Percentiles rank a stretch among this genome's conserved stretches.
These are phyloP conservation scores for Pipistrellus pygmaeus DNA, from an alignment of 2,797 vertebrate genomes.

Conservation along the genomic window DNA sequence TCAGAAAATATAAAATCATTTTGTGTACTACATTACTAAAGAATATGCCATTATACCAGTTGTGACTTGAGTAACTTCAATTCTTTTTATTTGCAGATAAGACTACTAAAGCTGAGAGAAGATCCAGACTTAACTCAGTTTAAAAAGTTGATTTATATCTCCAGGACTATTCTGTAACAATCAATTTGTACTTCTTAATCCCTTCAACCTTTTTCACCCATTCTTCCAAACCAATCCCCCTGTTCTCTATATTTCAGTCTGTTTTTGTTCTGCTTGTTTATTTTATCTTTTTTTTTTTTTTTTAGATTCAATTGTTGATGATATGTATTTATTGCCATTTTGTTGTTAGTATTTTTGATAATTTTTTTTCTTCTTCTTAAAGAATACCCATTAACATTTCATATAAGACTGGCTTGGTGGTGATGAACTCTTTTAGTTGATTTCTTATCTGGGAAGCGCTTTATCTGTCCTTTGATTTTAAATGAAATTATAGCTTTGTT, in stretches of 20 bases:
- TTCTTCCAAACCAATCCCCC: background rate
- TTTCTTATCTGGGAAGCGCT: background rate
- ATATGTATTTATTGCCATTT: background rate
- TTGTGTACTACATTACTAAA: background rate
- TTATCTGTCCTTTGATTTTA: background rate
- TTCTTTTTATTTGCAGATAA: background rate
- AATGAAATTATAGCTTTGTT: background rate
- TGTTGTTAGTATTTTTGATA: background rate
- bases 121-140: background rate
- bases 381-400: background rate
- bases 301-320: background rate
- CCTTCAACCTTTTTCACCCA: background rate
- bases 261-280: background rate
- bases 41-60: background rate
- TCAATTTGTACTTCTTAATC: background rate
- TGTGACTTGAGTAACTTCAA: background rate
- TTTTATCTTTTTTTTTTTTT: background rate
- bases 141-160: background rate
- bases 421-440: background rate
- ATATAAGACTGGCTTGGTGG: background rate
- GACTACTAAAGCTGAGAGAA: background rate
- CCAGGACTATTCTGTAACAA: background rate
- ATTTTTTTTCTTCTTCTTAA: background rate
- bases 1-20: background rate
- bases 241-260: background rate